Evolutionary conservation across 2,113 vertebrate genomes (phyloP).

Genomic region (Odobenus rosmarus): DNA sequence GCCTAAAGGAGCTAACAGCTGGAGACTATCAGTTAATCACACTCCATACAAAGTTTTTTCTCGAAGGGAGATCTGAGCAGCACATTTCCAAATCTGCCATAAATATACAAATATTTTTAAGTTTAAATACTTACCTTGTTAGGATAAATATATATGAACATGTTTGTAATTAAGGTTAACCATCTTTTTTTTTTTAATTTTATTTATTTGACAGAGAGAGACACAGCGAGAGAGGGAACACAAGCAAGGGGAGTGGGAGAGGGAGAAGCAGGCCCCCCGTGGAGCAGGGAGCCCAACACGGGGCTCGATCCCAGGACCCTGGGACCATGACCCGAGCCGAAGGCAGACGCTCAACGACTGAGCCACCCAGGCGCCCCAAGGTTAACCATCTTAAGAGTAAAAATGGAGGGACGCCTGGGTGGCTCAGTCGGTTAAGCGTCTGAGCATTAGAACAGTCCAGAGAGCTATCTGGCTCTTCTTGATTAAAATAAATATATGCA

Average conservation of each 20-base stretch:
- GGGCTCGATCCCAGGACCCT: too few relatives aligned
- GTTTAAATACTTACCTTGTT: background rate
- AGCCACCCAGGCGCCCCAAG: background rate
- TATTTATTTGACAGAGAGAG: too few relatives aligned
- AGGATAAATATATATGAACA: background rate
- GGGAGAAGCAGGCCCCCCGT: too few relatives aligned
- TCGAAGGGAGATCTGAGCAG: background rate
- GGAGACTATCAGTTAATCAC: background rate
- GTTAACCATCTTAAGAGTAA: background rate
- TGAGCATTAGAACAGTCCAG: background rate
- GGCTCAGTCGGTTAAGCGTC: too few relatives aligned
- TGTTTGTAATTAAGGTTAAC: background rate
- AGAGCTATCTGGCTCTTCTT: background rate
- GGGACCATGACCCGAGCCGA: too few relatives aligned
- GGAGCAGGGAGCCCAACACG: too few relatives aligned
- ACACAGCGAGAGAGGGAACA: too few relatives aligned
- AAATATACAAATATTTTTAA: background rate
- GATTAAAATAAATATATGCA: background rate
- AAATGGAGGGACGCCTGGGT: background rate
- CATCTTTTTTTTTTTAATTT: background rate
- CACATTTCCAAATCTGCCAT: background rate
- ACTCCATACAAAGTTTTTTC: background rate
- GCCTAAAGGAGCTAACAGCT: background rate
- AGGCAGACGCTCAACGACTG: too few relatives aligned
- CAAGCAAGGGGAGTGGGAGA: too few relatives aligned